Evolutionary conservation across 2,888 invertebrate species (phyloP), one percentile per base, ranked within the genome.

Genomic region (Augochlorella aurata): DNA sequence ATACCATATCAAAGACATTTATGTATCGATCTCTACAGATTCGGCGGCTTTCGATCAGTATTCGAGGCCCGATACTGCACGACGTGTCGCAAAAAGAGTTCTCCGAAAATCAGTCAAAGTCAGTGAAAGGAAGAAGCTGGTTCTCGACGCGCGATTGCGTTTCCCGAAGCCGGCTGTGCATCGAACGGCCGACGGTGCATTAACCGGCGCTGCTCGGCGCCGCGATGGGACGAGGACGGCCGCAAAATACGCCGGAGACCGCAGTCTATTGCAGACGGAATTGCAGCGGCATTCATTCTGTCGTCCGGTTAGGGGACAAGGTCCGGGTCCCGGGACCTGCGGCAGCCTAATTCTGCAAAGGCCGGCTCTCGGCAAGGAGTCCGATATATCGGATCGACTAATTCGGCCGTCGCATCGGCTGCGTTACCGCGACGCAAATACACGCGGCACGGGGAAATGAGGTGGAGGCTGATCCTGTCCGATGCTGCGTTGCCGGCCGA

Each of bases 201-300:
- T 80, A 82, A 70, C 61, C 70, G 21, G 52, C 44, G 70, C n/a
- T 66, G 38, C 7, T 38, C 5, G 38, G 38, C 38, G 38, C 38
- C 29, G 29, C 12, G 38, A 12, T 12, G 24, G 21, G 61, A n/a
- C n/a, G n/a, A 24, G 66, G n/a, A 58, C 14, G 12, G 63, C 76
- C 73, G 52, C 76, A 81, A 82, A 82, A 73, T 82, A 81, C 82
- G 76, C 70, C 67, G 47, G 72, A 61, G 69, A 77, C 82, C 76
- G 74, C 80, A 82, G 73, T 80, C 80, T 73, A 82, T 80, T 77
- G 76, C 80, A 80, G 44, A 29, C 63, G 66, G 63, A 82, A 82
- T 82, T 82, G 77, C 73, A 77, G 68, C 18, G 67, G 67, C 70
- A 67, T 72, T 74, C 79, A 79, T 82, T 79, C 71, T 66, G 58